Conservation (phyloP, 2,797 vertebrate species). For the Loriculus beryllinus region DNA sequence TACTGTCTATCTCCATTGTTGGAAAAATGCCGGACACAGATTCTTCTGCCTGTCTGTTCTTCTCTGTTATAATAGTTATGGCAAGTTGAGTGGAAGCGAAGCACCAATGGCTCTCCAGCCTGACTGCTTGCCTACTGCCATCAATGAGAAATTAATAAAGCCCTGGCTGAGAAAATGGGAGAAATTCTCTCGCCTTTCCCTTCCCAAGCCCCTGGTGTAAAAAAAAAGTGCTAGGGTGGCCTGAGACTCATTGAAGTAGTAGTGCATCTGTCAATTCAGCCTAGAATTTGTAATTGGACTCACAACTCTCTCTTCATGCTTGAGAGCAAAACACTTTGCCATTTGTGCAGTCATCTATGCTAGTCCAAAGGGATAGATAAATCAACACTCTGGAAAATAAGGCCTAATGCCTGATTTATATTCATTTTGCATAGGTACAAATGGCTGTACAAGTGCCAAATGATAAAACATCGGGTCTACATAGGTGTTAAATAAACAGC, state of each 20-base stretch:
- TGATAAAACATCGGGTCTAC: background rate
- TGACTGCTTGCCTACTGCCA: background rate
- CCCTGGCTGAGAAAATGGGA: background rate
- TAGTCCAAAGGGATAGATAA: background rate
- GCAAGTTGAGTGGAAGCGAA: background rate
- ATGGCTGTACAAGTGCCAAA: background rate
- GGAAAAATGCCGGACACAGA: background rate
- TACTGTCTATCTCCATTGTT: background rate
- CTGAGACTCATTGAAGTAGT: background rate
- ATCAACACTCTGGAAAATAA: background rate
- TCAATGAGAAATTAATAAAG: background rate
- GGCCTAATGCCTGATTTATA: background rate
- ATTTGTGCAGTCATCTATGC: background rate
- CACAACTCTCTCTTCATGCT: background rate
- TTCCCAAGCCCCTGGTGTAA: background rate
- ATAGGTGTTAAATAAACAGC: constrained; percentile 17
- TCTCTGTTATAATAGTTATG: background rate
- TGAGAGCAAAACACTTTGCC: background rate
- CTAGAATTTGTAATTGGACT: background rate
- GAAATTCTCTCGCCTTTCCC: background rate
- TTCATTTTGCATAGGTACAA: background rate
- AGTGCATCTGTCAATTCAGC: background rate
- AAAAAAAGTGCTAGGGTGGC: background rate
- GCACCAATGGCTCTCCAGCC: background rate
- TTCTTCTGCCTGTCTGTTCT: background rate